Base-by-base conservation (phyloP, 2,797 vertebrate species). In the Phylloscopus collybita region DNA sequence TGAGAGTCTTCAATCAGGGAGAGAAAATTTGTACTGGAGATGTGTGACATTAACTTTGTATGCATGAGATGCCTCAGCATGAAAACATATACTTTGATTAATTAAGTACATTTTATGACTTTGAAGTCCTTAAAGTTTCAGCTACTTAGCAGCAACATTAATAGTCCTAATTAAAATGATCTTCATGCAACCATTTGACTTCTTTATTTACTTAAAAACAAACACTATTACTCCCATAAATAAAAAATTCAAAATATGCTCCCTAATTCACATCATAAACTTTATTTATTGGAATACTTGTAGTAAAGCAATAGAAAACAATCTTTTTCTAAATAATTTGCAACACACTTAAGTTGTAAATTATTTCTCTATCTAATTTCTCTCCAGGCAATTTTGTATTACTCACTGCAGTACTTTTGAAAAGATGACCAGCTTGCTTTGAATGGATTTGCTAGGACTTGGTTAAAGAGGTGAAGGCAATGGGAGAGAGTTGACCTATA, bases 121-220 rank as follows among this genome's bases (percentile, higher is more conserved):
- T 92, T 44, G 72, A 79, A 80, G 60, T 34, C 47, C 30, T 69
- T 84, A 49, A 80, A 66, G 23, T 82, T 88, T 91, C 27, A 75
- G 32, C 59, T 82, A 59, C 67, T 85, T 88, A 67, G 61, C 27
- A 82, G 71, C 72, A 92, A 49, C 40, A 81, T 81, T 86, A 84
- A 57, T 69, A 86, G 34, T 72, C 59, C 60, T 60, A 72, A 81
- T 76, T 90, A 69, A 92, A 93, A 69, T 71, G 0, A 82, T 56
- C 50, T 74, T 79, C 27, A 20, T 54, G 53, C 61, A 89, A 91
- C 44, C 29, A 40, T 75, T 69, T 86, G 64, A 90, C 30, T 56
- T 66, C 44, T 91, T 79, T 44, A 76, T 57, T 86, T 92, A 85
- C 82, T 80, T 73, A 44, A 83, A 94, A 92, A 16, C 27, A 94